phyloP scores from a whole-genome alignment of 2,888 invertebrate genomes.

The Chymomyza procnemis region DNA sequence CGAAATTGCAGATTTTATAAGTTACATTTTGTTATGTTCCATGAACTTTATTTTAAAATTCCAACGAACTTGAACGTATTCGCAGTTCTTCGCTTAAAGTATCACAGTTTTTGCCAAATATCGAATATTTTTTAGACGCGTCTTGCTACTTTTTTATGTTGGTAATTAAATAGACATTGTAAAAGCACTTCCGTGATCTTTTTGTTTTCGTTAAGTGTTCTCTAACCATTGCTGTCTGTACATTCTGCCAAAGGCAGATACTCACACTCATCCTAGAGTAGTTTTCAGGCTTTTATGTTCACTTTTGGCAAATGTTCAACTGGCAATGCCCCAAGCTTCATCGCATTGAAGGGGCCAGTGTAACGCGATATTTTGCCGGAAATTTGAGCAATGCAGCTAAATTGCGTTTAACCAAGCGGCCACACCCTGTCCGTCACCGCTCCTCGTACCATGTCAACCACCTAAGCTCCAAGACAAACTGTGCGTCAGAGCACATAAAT shows the following conservation, averaged over 20 bases:
- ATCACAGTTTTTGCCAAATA: neutral
- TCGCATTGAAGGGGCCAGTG: conserved; percentile 20
- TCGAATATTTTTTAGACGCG: neutral
- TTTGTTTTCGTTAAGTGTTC: neutral
- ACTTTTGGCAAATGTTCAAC: neutral
- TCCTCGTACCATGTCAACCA: neutral
- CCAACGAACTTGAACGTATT: too few relatives aligned
- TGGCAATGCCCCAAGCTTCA: neutral
- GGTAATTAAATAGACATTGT: neutral
- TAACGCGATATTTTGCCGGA: conserved; percentile 61
- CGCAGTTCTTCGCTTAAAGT: too few relatives aligned
- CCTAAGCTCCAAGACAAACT: conserved; percentile 48
- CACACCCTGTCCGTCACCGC: neutral
- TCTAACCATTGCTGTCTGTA: neutral
- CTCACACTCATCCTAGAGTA: neutral
- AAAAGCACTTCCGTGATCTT: neutral
- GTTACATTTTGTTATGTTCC: too few relatives aligned
- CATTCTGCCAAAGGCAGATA: neutral
- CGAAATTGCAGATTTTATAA: too few relatives aligned
- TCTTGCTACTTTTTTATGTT: neutral
- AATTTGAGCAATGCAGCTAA: conserved; percentile 69
- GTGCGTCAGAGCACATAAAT: conserved; percentile 62
- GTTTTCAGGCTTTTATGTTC: neutral
- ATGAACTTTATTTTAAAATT: too few relatives aligned
- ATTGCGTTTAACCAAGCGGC: conserved; percentile 59